Evolutionary conservation across 2,797 vertebrate species (phyloP).

Genomic region (Pseudochaenichthys georgianus): DNA sequence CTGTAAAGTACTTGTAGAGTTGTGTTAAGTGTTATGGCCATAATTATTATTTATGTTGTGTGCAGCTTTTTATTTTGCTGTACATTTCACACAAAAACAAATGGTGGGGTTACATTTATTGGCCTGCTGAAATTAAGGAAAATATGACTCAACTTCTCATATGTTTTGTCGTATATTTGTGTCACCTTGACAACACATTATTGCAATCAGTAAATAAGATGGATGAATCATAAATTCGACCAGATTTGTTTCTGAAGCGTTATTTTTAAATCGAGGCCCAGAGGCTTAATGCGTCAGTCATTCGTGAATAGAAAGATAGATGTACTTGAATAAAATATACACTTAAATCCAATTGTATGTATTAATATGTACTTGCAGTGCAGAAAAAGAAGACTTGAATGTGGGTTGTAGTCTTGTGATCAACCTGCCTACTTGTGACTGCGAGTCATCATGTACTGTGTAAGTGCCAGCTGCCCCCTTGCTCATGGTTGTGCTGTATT

Average conservation of each 20-base stretch:
- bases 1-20: conserved; percentile 11
- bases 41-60: conserved; percentile 25
- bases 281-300: not conserved
- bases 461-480: conserved; percentile 44
- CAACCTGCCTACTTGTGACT: conserved; percentile 58
- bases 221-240: conserved; percentile 3
- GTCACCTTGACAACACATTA: not conserved
- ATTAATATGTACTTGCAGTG: not conserved
- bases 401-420: conserved; percentile 59
- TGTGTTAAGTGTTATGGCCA: conserved; percentile 11
- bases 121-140: not conserved
- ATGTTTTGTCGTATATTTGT: conserved; percentile 13
- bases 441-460: conserved; percentile 69
- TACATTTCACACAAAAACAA: not conserved
- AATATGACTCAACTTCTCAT: conserved; percentile 1
- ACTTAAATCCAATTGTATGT: not conserved
- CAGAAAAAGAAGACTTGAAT: conserved; percentile 17
- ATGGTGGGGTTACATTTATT: not conserved
- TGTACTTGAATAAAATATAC: not conserved
- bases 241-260: not conserved
- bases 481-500: conserved; percentile 31
- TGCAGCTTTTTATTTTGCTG: conserved; percentile 15
- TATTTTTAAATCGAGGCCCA: not conserved
- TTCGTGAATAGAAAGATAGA: not conserved
- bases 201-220: not conserved